These are phyloP conservation scores for Temnothorax curvispinosus DNA, from an alignment of 1,140 invertebrate genomes.

Conservation along the genomic window DNA sequence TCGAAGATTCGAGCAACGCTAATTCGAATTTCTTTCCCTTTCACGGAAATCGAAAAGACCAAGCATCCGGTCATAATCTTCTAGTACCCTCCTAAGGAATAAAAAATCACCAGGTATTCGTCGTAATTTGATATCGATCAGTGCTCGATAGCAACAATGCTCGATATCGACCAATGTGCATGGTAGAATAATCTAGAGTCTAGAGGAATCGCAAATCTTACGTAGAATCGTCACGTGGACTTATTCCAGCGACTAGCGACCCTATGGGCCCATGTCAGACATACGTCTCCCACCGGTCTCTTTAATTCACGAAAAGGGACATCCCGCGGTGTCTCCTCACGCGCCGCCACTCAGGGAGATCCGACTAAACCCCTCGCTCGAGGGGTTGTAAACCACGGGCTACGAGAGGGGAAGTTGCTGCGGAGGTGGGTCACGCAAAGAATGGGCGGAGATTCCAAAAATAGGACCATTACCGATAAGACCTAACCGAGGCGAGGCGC, in stretches of 20 bases:
- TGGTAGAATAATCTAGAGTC: not conserved
- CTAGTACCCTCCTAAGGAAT: not conserved
- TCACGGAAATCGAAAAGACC: not conserved
- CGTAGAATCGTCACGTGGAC: not conserved
- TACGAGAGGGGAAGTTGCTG: not conserved
- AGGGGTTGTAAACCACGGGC: constrained; percentile 38
- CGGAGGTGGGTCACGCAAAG: constrained; percentile 83
- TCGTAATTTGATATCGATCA: not conserved
- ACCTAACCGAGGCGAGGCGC: constrained; percentile 78
- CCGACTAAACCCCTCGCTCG: constrained; percentile 21
- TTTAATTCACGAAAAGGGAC: constrained; percentile 42
- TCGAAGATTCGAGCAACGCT: constrained; percentile 54
- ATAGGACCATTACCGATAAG: constrained; percentile 86
- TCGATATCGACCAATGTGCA: not conserved
- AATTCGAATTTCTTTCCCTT: constrained; percentile 59
- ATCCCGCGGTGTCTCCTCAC: constrained; percentile 12
- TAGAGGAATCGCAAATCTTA: not conserved
- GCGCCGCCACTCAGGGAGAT: constrained; percentile 1
- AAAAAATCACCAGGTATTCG: not conserved
- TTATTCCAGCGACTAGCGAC: not conserved
- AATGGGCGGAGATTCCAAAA: constrained; percentile 86
- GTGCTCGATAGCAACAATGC: no score
- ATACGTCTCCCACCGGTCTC: not conserved
- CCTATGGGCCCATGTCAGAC: not conserved
- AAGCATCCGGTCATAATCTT: not conserved